A percentile compares a stretch with the other conserved stretches of the same genome.
phyloP scores from a whole-genome alignment of 2,888 invertebrate genomes.

The Drosophila dives region DNA sequence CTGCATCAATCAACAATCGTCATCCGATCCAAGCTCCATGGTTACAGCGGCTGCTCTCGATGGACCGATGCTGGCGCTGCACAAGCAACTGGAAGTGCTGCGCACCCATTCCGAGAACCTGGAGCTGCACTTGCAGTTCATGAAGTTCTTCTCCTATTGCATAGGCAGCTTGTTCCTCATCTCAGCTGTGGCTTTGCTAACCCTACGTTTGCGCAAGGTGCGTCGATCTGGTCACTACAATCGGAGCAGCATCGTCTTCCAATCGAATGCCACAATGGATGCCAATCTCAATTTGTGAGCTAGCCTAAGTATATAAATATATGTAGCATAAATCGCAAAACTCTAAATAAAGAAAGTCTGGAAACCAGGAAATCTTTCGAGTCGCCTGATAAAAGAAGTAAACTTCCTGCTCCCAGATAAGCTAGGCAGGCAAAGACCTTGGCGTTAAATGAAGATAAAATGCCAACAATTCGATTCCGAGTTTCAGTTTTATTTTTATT shows the following conservation, averaged over 20 bases:
- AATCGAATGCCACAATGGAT: slow-evolving; percentile 82
- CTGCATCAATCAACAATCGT: slow-evolving; percentile 67
- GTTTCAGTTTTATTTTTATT: slow-evolving; percentile 25
- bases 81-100: slow-evolving; percentile 71
- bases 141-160: slow-evolving; percentile 72
- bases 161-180: slow-evolving; percentile 58
- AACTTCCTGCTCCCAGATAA: slow-evolving; percentile 53
- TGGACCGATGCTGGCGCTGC: slow-evolving; percentile 40
- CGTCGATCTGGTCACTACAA: slow-evolving; percentile 71
- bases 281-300: slow-evolving; percentile 64
- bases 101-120: slow-evolving; percentile 74
- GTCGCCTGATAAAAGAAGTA: slow-evolving; percentile 10
- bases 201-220: slow-evolving; percentile 60
- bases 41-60: slow-evolving; percentile 15
- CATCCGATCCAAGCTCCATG: slow-evolving; percentile 28
- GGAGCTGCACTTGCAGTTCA: slow-evolving; percentile 73
- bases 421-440: slow-evolving; percentile 54
- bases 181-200: slow-evolving; percentile 43
- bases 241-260: slow-evolving; percentile 82
- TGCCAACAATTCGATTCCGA: slow-evolving; percentile 22
- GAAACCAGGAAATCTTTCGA: slow-evolving; percentile 32
- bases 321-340: slow-evolving; percentile 13
- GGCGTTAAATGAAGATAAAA: slow-evolving; percentile 33
- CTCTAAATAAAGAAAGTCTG: slow-evolving; percentile 2
- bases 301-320: not conserved